Evolutionary conservation across 2,113 vertebrate genomes (phyloP).

Genomic region (Malurus cyaneus): DNA sequence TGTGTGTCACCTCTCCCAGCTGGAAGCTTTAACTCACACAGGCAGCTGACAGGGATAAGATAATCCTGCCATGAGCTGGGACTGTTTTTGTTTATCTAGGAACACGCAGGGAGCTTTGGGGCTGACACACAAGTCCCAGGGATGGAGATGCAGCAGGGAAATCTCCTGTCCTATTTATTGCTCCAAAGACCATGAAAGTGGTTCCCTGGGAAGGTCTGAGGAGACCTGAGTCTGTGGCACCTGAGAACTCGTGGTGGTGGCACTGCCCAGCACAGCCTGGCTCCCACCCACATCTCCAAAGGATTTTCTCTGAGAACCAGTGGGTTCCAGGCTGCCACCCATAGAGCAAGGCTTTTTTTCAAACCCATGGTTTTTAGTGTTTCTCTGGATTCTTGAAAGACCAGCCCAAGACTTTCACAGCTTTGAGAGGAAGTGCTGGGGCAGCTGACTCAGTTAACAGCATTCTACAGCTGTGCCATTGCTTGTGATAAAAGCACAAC

Average conservation of each 20-base stretch:
- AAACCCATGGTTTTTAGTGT: background rate
- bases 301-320: background rate
- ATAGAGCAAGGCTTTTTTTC: background rate
- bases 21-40: background rate
- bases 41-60: constrained; percentile 25
- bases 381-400: background rate
- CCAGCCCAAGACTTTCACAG: background rate
- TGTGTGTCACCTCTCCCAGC: background rate
- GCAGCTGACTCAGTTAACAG: background rate
- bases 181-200: accelerated
- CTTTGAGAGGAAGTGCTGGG: background rate
- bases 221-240: accelerated
- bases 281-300: background rate
- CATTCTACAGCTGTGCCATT: background rate
- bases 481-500: background rate
- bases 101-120: background rate
- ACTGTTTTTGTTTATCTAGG: background rate
- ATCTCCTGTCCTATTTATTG: background rate
- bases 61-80: background rate
- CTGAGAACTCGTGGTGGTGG: accelerated
- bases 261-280: background rate
- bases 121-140: background rate
- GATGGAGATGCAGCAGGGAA: background rate
- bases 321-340: background rate
- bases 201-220: background rate